Evolutionary conservation across 2,888 invertebrate genomes (phyloP), one percentile per base, ranked within the genome.

Genomic region (Phalangium opilio): DNA sequence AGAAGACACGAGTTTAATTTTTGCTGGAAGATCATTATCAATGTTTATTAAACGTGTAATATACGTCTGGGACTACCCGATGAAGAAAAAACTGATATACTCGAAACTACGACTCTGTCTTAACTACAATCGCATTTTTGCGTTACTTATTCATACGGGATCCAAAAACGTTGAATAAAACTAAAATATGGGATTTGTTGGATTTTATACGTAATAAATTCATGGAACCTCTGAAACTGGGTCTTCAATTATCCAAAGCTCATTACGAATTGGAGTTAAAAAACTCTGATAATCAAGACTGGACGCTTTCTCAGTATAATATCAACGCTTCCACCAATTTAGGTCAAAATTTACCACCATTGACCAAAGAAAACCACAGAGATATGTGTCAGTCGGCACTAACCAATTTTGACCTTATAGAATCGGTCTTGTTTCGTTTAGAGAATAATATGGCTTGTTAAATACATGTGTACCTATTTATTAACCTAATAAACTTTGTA

Each of bases 331-430:
- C 21, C n/a, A 44, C 48, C 8, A 27, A 44, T 33, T 47, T 46
- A 8, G 40, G 63, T 50, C 61, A 62, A 3, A 53, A 71, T 47
- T 71, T 84, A 63, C 73, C 79, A 7, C 58, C 64, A 7, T 27
- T 27, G 8, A 27, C 27, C 27, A 27, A 27, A 27, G 67, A 74
- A 51, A 75, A 81, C 57, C 27, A 27, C 27, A 70, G 77, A 42
- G 67, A 73, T 56, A 74, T 81, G 43, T 69, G 83, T 53, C 62
- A 73, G 55, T 74, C 75, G 50, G 79, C 81, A 20, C 62, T 85
- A 41, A 81, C 79, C 63, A 79, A 78, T 41, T 79, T 90, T 62
- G 86, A 90, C 67, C 69, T 89, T 48, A 80, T 90, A 61, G 79
- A 81, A 59, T 79, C 81, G 59, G 69, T 87, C 42, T 65, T 85